Evolutionary conservation across 2,797 vertebrate genomes (phyloP).

Genomic region (Falco naumanni): DNA sequence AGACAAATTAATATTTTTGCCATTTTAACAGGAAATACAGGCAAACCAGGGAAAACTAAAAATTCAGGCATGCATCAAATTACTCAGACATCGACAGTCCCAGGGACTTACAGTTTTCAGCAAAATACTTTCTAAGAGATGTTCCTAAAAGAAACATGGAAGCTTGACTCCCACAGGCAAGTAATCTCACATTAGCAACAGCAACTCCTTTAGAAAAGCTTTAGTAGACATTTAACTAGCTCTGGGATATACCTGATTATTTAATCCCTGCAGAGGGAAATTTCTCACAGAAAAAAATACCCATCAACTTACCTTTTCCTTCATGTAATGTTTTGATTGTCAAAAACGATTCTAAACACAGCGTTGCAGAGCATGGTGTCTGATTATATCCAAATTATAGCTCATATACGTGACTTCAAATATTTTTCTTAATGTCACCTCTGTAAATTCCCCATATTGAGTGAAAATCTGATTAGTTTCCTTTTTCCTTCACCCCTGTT

Average conservation of each 20-base stretch:
- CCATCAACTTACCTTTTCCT: neutral
- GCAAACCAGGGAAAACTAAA: neutral
- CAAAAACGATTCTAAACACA: neutral
- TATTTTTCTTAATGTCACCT: neutral
- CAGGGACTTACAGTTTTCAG: neutral
- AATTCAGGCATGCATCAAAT: neutral
- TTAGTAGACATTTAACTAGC: neutral
- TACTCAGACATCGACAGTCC: neutral
- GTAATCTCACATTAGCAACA: neutral
- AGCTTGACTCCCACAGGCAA: neutral
- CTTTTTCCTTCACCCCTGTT: neutral
- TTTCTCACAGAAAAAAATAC: conserved; percentile 16
- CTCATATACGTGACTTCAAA: neutral
- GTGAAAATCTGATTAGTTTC: conserved; percentile 27
- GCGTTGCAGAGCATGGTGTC: neutral
- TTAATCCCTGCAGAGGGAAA: conserved; percentile 31
- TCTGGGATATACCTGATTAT: conserved; percentile 20
- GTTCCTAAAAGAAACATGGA: neutral
- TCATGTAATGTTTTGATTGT: neutral
- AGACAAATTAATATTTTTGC: neutral
- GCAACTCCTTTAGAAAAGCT: neutral
- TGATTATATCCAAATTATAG: neutral
- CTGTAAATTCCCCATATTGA: neutral
- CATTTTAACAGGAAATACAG: neutral
- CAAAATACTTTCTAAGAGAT: neutral